phyloP scores from a whole-genome alignment of 2,888 invertebrate genomes.

The Machimus atricapillus region DNA sequence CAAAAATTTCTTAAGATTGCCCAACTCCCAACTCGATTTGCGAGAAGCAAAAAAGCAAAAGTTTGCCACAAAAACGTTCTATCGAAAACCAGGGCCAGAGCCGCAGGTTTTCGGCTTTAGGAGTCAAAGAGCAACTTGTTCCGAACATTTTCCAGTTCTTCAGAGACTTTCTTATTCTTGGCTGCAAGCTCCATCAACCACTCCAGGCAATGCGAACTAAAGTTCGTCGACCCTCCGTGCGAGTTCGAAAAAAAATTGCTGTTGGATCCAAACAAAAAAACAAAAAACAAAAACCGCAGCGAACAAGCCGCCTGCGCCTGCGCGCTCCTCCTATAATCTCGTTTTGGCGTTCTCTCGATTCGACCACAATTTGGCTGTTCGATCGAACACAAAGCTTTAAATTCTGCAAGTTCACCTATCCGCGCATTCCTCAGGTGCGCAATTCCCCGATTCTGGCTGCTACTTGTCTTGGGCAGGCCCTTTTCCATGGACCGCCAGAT shows the following conservation, averaged over 20 bases:
- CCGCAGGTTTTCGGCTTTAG: background rate
- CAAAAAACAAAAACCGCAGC: background rate
- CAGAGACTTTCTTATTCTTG: background rate
- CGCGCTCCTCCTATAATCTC: background rate
- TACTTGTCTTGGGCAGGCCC: background rate
- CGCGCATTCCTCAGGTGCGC: background rate
- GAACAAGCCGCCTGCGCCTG: background rate
- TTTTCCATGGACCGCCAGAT: background rate
- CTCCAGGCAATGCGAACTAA: background rate
- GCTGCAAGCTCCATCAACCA: background rate
- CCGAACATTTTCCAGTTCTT: background rate
- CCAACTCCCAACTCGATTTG: background rate
- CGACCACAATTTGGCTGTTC: background rate
- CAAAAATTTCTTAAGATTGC: background rate
- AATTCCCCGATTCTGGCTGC: background rate
- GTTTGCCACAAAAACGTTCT: background rate
- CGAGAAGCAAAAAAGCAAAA: background rate
- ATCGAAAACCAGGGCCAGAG: background rate
- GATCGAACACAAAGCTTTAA: background rate
- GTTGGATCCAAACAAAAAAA: background rate
- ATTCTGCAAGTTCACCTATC: background rate
- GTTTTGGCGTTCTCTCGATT: background rate
- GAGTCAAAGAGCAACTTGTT: background rate
- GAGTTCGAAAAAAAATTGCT: background rate
- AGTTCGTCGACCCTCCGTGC: background rate